These are phyloP conservation scores for Euthynnus affinis DNA, from an alignment of 2,797 vertebrate species.

Conservation along the genomic window DNA sequence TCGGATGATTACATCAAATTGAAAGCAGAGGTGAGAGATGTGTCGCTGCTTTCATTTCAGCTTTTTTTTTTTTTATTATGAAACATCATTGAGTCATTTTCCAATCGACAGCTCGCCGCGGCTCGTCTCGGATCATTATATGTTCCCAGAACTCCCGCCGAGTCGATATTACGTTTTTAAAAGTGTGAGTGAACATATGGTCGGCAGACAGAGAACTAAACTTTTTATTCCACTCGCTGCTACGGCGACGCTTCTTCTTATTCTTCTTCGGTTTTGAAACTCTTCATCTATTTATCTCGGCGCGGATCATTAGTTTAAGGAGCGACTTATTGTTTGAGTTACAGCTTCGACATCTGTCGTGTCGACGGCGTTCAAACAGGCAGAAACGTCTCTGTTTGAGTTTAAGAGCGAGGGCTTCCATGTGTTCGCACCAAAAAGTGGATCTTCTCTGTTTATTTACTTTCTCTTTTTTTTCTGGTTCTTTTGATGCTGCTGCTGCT, in stretches of 20 bases:
- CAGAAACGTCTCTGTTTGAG: not conserved
- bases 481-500: conserved; percentile 1
- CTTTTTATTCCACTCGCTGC: no score
- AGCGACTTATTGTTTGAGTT: conserved; percentile 46
- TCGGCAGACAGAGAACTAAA: not conserved
- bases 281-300: conserved; percentile 58
- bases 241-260: no score
- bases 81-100: conserved; percentile 21
- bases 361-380: not conserved
- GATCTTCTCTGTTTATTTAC: conserved; percentile 31
- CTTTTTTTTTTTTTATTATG: conserved; percentile 56
- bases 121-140: no score
- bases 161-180: no score
- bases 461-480: conserved; percentile 11
- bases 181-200: conserved; percentile 54
- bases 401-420: not conserved
- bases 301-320: conserved; percentile 57
- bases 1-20: conserved; percentile 37
- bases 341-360: conserved; percentile 57
- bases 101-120: not conserved
- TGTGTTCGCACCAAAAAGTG: not conserved
- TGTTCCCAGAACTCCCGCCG: no score
- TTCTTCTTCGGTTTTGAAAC: not conserved
- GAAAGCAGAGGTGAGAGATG: conserved; percentile 49
- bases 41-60: not conserved